Conservation (phyloP, 2,797 vertebrate genomes). For the Ibycter americanus region DNA sequence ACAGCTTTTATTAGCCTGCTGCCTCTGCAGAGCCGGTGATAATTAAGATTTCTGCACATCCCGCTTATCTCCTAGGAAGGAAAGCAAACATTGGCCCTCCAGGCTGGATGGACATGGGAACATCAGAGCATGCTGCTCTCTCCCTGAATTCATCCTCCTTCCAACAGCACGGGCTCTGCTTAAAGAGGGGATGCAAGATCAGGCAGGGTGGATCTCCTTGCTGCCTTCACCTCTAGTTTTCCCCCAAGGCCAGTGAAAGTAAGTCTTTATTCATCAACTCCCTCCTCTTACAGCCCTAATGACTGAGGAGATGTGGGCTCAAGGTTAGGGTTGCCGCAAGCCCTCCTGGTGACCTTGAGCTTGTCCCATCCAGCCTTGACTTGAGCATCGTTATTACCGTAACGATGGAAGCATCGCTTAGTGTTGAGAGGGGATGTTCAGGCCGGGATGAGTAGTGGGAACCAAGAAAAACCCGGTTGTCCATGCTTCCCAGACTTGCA, state of each 20-base stretch:
- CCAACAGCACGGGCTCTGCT: background rate
- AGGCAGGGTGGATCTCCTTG: background rate
- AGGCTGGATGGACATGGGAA: background rate
- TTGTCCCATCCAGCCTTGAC: background rate
- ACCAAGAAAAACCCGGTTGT: background rate
- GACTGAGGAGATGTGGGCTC: rapidly evolving
- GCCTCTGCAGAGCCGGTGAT: background rate
- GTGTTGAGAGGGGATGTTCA: background rate
- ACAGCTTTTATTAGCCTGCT: background rate
- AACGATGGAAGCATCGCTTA: background rate
- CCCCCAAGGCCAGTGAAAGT: background rate
- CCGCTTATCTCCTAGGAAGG: background rate
- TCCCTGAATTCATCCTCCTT: background rate
- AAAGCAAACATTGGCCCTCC: background rate
- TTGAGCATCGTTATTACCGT: rapidly evolving
- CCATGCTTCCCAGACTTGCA: background rate
- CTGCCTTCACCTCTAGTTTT: background rate
- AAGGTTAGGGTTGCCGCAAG: background rate
- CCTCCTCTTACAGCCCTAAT: background rate
- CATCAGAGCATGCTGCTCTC: rapidly evolving
- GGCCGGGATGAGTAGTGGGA: background rate
- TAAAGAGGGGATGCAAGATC: background rate
- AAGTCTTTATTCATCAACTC: background rate
- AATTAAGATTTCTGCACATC: background rate
- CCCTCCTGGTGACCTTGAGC: background rate